phyloP scores from a whole-genome alignment of 2,797 vertebrate species.

The Pogonophryne albipinna region DNA sequence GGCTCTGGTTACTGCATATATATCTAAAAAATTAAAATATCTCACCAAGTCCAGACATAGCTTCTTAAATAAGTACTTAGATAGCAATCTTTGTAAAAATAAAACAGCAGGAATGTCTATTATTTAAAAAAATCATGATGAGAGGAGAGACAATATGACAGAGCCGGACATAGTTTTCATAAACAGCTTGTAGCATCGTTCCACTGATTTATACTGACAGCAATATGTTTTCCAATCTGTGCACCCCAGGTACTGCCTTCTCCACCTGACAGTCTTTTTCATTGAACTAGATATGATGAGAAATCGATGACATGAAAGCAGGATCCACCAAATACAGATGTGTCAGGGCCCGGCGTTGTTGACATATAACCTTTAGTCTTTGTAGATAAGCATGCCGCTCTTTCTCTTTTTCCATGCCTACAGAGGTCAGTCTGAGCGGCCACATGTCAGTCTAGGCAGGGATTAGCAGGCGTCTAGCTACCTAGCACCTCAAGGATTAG shows the following conservation, averaged over 20 bases:
- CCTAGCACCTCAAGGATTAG: constrained; percentile 26
- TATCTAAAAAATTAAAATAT: constrained; percentile 46
- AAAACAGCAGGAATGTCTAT: constrained; percentile 30
- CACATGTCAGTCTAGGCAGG: constrained; percentile 20
- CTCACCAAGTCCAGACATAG: constrained; percentile 43
- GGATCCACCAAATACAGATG: not conserved
- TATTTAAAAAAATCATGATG: constrained; percentile 27
- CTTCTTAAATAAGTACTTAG: constrained; percentile 36
- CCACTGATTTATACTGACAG: constrained; percentile 5
- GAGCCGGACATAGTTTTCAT: not conserved
- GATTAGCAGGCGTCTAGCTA: constrained; percentile 39
- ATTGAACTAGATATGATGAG: not conserved
- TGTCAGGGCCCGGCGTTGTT: not conserved
- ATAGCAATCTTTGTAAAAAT: constrained; percentile 34
- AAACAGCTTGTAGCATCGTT: not conserved
- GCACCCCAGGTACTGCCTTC: not conserved
- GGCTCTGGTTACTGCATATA: constrained; percentile 53
- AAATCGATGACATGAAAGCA: constrained; percentile 4
- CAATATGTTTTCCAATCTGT: not conserved
- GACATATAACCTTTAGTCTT: constrained; percentile 27
- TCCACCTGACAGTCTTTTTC: not conserved
- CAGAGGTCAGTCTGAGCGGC: constrained; percentile 26
- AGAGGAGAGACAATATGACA: not conserved
- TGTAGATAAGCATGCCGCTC: constrained; percentile 8
- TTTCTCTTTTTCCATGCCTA: not conserved